Base-by-base conservation (phyloP, 2,797 vertebrate species). In the Chrosomus eos region DNA sequence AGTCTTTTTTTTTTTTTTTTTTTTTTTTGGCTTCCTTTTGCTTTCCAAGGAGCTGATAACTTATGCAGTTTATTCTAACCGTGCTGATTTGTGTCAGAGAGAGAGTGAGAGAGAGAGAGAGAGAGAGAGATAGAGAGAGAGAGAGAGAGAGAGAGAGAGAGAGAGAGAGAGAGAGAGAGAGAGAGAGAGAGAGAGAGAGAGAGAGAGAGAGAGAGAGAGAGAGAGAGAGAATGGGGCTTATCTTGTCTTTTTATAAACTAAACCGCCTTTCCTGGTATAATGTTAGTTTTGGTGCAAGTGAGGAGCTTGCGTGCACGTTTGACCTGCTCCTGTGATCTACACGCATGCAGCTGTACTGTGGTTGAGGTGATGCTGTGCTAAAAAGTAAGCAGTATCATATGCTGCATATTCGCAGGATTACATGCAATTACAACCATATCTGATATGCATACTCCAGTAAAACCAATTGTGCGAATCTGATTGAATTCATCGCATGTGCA, bases 51-150 rank as follows among this genome's bases (percentile, higher is more conserved):
- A 98, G 97, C 95, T 97, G 97, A 98, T 98, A 98, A 97, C 96
- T 97, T 97, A 98, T 97, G 97, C 97, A 95, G 96, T 97, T 97
- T 97, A 98, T 98, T 98, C 97, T 97, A 97, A 97, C 96, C 96
- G 95, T 95, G 96, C 96, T 97, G 97, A 98, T 98, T 97, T 97
- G 96, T 97, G 96, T 97, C 97, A 97, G 95, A 92, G 96, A 95
- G 31, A 33, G 4, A 33, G 31, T 3, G 31, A 33, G 31, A 3
- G 72, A 80, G 88, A 85, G 73, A 93, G 93, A 95, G 93, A 93
- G 94, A 88, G 96, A 95, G 91, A 94, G 94, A 85, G 96, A 95
- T 91, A 94, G 94, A 85, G 70, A 80, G 71, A 75, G 77, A 21
- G 68, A 64, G 68, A 84, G 74, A 79, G 88, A 85, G 73, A 93